Evolutionary conservation across 2,888 invertebrate species (phyloP).

Genomic region (Polia nebulosa): DNA sequence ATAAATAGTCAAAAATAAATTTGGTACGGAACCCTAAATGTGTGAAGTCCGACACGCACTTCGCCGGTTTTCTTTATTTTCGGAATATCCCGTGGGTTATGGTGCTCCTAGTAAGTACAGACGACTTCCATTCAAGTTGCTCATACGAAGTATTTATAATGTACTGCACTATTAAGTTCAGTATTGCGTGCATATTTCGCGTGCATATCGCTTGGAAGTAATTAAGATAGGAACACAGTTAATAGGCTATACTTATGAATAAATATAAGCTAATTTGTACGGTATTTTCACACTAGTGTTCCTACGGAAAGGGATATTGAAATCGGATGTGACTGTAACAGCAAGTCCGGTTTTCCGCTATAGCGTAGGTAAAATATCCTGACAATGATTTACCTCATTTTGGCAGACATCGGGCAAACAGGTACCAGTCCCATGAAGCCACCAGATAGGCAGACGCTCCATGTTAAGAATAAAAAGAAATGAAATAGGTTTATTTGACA

Average conservation of each 20-base stretch:
- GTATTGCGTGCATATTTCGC: slow-evolving; percentile 47
- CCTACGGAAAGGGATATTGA: slow-evolving; percentile 14
- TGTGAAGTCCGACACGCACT: no score
- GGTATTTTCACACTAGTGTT: slow-evolving; percentile 6
- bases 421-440: neutral
- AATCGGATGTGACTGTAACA: neutral
- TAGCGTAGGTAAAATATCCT: no score
- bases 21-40: no score
- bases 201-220: slow-evolving; percentile 48
- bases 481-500: no score
- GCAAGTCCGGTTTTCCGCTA: neutral
- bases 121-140: slow-evolving; percentile 40
- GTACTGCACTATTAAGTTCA: slow-evolving; percentile 28
- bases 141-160: slow-evolving; percentile 25
- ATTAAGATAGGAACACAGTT: slow-evolving; percentile 41
- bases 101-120: slow-evolving; percentile 20
- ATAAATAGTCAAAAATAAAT: no score
- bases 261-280: slow-evolving; percentile 25
- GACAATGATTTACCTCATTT: neutral
- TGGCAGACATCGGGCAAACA: neutral
- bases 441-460: neutral
- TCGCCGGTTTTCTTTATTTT: no score
- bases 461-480: no score
- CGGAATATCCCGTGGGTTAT: neutral
- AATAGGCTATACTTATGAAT: slow-evolving; percentile 40